Base-by-base conservation (phyloP, 2,888 invertebrate species). In the Phyto melanocephala region DNA sequence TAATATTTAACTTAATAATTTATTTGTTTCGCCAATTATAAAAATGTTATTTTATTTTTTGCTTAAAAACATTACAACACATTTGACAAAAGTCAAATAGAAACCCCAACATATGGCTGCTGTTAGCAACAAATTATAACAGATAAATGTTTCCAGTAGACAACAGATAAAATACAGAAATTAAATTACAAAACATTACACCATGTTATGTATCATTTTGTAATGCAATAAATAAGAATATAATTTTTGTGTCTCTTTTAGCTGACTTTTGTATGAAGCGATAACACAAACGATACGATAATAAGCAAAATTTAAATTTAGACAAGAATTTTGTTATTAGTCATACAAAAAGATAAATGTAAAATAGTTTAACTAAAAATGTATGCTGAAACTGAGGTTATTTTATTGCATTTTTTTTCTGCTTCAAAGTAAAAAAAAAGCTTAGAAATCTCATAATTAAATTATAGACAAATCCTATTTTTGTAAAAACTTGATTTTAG, bases 101-200 rank as follows among this genome's bases (percentile, higher is more conserved):
- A 17, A 20, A 47, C 22, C 7, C 11, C 37, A 67, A 52, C 58
- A 72, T 52, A 58, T 67, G 79, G 33, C 33, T 58, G 52, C 47
- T 20, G 58, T 52, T 50, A 63, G 54, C 17, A 17, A 42, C 20
- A 54, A 74, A 70, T 62, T 62, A 62, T 20, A 56, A 2, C 20
- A 50, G 45, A 56, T 63, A 47, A 47, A 58, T 24, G 22, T 28
- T 60, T 22, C n/a, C 42, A 70, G 45, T 10, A 13, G 10, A 13
- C 54, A 62, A 35, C 47, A 56, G 24, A 56, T 56, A 63, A 63
- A 70, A 75, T 24, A 52, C 40, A 33, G 40, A 72, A 76, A 68
- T 77, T 77, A 72, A 77, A 77, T 81, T 67, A 81, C 81, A 81
- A 81, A 77, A 81, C 67, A 68, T 68, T 68, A 72, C 72, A 77